phyloP scores from a whole-genome alignment of 2,797 vertebrate species.

The Silurus lanzhouensis region DNA sequence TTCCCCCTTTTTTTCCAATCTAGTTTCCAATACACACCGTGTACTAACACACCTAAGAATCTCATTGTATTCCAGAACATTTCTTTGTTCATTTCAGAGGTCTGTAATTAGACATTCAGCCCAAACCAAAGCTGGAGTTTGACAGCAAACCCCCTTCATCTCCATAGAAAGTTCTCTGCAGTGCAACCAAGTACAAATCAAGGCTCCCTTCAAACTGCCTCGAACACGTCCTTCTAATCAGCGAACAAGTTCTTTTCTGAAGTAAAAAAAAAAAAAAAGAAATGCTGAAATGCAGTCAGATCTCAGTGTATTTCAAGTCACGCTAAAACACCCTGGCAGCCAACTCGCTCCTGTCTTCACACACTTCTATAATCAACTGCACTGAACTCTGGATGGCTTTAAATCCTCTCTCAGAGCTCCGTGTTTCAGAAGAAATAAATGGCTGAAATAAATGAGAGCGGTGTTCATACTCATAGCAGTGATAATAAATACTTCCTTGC shows the following conservation, averaged over 20 bases:
- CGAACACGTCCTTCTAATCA: neutral
- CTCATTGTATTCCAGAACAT: neutral
- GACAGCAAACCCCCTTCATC: neutral
- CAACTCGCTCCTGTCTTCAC: neutral
- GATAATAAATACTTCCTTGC: conserved; percentile 9
- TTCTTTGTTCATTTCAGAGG: neutral
- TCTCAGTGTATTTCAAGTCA: neutral
- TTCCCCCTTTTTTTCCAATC: too few relatives aligned
- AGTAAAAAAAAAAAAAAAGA: neutral
- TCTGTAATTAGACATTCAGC: neutral
- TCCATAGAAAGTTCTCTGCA: conserved; percentile 1
- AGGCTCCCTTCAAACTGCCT: neutral
- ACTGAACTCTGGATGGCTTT: neutral
- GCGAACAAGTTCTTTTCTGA: neutral
- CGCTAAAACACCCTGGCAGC: neutral
- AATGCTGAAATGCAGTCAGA: neutral
- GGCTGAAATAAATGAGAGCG: neutral
- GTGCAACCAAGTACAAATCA: neutral
- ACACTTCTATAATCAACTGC: conserved; percentile 15
- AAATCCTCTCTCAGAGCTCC: neutral
- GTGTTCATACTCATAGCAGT: neutral
- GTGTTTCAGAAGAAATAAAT: neutral
- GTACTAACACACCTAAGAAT: neutral
- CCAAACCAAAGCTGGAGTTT: neutral
- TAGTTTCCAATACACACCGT: neutral